Conservation (phyloP, 2,797 vertebrate species). For the Octomys mimax region DNA sequence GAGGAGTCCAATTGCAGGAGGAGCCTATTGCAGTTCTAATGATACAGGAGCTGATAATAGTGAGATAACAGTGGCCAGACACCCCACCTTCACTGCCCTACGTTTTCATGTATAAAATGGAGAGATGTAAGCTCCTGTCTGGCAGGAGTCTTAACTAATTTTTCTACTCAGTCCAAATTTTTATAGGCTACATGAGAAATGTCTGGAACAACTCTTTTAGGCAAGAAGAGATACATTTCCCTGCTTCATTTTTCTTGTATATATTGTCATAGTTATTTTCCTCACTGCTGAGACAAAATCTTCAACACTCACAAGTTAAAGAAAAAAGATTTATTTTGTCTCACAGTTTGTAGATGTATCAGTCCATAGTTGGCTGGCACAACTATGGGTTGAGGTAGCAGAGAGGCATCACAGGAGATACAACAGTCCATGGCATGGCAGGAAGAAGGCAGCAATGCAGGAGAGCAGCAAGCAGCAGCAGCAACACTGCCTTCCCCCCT, state of each 20-base stretch:
- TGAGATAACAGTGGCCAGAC: neutral
- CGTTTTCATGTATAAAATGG: neutral
- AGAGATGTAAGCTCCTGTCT: neutral
- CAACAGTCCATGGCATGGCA: neutral
- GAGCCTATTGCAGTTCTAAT: neutral
- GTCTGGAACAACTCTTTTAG: neutral
- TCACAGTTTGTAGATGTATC: neutral
- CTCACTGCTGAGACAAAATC: neutral
- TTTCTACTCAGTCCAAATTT: neutral
- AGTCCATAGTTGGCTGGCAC: neutral
- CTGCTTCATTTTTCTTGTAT: neutral
- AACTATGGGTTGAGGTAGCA: neutral
- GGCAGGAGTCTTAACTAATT: neutral
- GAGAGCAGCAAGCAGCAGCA: neutral
- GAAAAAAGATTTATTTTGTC: neutral
- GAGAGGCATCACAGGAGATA: neutral
- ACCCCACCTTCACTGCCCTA: neutral
- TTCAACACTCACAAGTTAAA: neutral
- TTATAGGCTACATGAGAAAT: neutral
- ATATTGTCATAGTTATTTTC: neutral
- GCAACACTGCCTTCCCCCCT: neutral
- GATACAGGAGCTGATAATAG: neutral
- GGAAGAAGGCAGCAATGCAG: neutral
- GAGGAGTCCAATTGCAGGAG: neutral
- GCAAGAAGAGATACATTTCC: neutral